These are phyloP conservation scores for Itoplectis maculator DNA, from an alignment of 2,888 invertebrate genomes.

Conservation along the genomic window DNA sequence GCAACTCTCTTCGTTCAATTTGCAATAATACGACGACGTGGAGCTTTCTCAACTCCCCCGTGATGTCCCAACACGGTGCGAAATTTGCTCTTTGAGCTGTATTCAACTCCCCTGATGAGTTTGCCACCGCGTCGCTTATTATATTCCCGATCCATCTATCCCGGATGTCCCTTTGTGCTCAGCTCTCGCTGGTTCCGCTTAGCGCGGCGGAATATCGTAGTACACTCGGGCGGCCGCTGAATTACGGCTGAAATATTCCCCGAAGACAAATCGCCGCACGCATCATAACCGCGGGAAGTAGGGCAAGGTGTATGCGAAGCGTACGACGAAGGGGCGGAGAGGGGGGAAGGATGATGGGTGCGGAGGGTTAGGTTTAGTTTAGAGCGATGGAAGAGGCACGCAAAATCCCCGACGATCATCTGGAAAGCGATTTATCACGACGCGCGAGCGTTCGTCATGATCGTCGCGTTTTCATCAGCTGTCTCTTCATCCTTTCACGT, in stretches of 20 bases:
- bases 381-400: neutral
- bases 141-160: conserved; percentile 16
- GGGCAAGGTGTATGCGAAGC: neutral
- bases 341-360: neutral
- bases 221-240: conserved; percentile 4
- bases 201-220: neutral
- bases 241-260: conserved; percentile 19
- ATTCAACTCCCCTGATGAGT: neutral
- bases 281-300: conserved; percentile 44
- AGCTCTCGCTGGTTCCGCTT: neutral
- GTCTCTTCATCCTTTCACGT: neutral
- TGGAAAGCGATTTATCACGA: conserved; percentile 60
- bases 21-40: too few relatives aligned
- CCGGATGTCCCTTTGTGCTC: conserved; percentile 16
- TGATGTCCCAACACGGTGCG: too few relatives aligned
- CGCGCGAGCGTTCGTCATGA: conserved; percentile 30
- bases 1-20: too few relatives aligned
- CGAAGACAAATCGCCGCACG: conserved; percentile 61
- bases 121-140: conserved; percentile 4
- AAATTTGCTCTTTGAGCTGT: neutral
- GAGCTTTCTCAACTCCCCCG: neutral
- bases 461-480: conserved; percentile 10
- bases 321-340: neutral
- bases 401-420: conserved; percentile 50
- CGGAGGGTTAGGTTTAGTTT: too few relatives aligned